phyloP scores from a whole-genome alignment of 2,797 vertebrate genomes.

The Carapus acus region DNA sequence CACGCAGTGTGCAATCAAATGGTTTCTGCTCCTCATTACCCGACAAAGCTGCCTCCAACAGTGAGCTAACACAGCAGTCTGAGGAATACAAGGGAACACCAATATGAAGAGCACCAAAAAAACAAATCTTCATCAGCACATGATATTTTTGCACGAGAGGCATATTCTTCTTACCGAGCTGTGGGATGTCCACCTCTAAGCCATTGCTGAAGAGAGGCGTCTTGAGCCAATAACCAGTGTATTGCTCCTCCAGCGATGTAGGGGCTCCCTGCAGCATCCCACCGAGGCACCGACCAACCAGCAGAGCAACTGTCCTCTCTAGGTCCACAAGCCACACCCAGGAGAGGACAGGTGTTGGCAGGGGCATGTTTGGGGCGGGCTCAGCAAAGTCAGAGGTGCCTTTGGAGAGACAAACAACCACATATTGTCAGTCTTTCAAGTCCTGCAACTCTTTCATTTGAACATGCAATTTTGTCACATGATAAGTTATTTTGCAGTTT shows the following conservation, averaged over 20 bases:
- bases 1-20: constrained; percentile 84
- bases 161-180: constrained; percentile 72
- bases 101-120: neutral
- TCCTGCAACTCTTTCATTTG: no score
- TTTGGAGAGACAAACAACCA: constrained; percentile 61
- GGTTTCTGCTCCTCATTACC: constrained; percentile 96
- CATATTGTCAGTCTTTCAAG: neutral
- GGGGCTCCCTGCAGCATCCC: constrained; percentile 94
- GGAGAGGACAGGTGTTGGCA: constrained; percentile 79
- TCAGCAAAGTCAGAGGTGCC: constrained; percentile 86
- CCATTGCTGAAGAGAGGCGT: constrained; percentile 93
- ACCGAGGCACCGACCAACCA: constrained; percentile 91
- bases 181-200: constrained; percentile 87
- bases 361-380: constrained; percentile 72
- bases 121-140: neutral
- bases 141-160: neutral
- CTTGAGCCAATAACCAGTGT: constrained; percentile 92
- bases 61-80: constrained; percentile 89
- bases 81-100: constrained; percentile 4
- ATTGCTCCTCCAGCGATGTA: constrained; percentile 88
- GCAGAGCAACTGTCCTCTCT: constrained; percentile 88
- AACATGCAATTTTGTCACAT: no score
- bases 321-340: constrained; percentile 99
- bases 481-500: no score
- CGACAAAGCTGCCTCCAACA: constrained; percentile 89